phyloP scores from a whole-genome alignment of 2,888 invertebrate genomes.

The Rotaria socialis region DNA sequence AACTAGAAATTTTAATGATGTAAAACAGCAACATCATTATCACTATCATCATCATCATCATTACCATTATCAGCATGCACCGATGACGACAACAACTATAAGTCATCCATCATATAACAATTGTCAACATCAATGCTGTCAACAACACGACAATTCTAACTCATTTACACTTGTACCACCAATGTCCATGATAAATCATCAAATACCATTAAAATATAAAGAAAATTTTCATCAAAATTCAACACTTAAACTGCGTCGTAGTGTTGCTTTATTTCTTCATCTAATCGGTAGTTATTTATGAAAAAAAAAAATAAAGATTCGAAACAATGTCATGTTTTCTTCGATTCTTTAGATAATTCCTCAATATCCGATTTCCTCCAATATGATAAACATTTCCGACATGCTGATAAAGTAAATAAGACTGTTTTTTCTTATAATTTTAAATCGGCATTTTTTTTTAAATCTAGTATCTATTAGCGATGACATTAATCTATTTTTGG shows the following conservation, averaged over 20 bases:
- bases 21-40: neutral
- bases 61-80: neutral
- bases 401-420: conserved; percentile 32
- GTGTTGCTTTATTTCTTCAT: conserved; percentile 1
- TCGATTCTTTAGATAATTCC: neutral
- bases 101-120: neutral
- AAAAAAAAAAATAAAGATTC: neutral
- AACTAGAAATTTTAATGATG: neutral
- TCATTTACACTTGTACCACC: neutral
- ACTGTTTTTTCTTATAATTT: neutral
- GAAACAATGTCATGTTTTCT: no score
- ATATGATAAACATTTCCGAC: conserved; percentile 24
- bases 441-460: neutral
- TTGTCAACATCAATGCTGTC: neutral
- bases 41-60: neutral
- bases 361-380: neutral
- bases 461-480: conserved; percentile 18
- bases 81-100: neutral
- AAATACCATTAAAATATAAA: neutral
- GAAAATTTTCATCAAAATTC: conserved; percentile 10
- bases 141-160: neutral
- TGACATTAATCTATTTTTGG: conserved; percentile 29
- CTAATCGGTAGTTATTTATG: neutral
- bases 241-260: neutral
- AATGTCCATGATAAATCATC: neutral